Base-by-base conservation (phyloP, 1,140 invertebrate genomes). In the Solenopsis fugax region DNA sequence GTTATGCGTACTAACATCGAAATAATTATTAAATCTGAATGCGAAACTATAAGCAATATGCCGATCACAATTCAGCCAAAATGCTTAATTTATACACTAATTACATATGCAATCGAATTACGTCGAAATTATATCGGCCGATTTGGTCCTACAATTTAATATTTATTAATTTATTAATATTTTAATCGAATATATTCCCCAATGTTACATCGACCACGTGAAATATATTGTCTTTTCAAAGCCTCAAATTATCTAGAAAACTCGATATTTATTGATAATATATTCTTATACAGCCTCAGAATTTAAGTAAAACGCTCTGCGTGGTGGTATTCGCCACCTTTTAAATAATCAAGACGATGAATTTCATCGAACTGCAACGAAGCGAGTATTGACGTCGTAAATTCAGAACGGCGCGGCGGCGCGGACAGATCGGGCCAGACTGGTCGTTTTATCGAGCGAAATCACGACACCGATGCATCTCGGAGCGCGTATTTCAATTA, bases 1-100 rank as follows among this genome's bases (percentile, higher is more conserved):
- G 52, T 54, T 41, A 4, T 24, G 78, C 65, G 29, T 58, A 34
- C 54, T 73, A 56, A 73, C 52, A 71, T 73, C 18, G 50, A 82
- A 58, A 60, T 73, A 58, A 82, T 82, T 82, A 73, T 82, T 60
- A 72, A 82, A 73, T 82, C 10, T 34, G 52, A 71, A 58, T 54
- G 37, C 37, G 24, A 13, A 48, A 7, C 37, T 82, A 29, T 82
- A 82, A 82, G 54, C 52, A 60, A 73, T 58, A 60, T 45, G 67
- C 52, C 52, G 80, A 58, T 72, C 67, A 48, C 45, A 82, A 60
- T 82, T 82, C 37, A 50, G 18, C 48, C 77, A 29, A 69, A 54
- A 81, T 34, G 76, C 24, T 62, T 69, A 54, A 80, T 80, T 80
- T 80, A 54, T 69, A 41, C 45, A 41, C 29, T 21, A 81, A 69